Evolutionary conservation across 2,113 vertebrate genomes (phyloP).

Genomic region (Gambusia affinis): DNA sequence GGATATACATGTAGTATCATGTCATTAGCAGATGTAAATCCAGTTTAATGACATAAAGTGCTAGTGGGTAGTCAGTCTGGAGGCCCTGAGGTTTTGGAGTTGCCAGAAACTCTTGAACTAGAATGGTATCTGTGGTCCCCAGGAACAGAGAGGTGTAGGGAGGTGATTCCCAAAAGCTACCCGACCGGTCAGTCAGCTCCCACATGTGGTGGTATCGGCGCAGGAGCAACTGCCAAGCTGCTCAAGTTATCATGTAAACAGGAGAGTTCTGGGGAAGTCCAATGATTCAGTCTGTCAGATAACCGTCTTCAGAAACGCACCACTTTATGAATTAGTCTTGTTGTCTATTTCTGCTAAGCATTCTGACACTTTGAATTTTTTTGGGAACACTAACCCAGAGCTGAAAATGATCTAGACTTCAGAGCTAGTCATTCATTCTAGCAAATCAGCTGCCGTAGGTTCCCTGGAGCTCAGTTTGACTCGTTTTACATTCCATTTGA

Average conservation of each 20-base stretch:
- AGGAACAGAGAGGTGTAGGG: conserved; percentile 2
- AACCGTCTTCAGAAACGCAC: background rate
- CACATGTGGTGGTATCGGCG: background rate
- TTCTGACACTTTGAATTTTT: background rate
- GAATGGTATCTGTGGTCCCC: background rate
- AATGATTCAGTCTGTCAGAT: too few species aligned
- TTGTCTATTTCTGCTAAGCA: background rate
- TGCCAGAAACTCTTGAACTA: background rate
- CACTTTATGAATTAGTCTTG: background rate
- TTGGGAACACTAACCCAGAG: too few species aligned
- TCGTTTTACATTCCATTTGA: background rate
- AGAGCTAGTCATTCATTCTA: background rate
- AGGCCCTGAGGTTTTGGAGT: background rate
- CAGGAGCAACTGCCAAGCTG: background rate
- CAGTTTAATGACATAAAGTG: background rate
- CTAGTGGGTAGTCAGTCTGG: background rate
- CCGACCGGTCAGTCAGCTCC: conserved; percentile 33
- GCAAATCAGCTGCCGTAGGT: background rate
- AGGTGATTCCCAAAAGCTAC: conserved; percentile 31
- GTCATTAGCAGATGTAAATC: too few species aligned
- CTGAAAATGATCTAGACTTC: too few species aligned
- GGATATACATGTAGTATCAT: too few species aligned
- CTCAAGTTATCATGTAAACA: conserved; percentile 5
- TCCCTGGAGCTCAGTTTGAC: background rate
- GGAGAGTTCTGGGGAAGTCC: background rate